phyloP scores from a whole-genome alignment of 2,113 vertebrate species.

The Carassius carassius region DNA sequence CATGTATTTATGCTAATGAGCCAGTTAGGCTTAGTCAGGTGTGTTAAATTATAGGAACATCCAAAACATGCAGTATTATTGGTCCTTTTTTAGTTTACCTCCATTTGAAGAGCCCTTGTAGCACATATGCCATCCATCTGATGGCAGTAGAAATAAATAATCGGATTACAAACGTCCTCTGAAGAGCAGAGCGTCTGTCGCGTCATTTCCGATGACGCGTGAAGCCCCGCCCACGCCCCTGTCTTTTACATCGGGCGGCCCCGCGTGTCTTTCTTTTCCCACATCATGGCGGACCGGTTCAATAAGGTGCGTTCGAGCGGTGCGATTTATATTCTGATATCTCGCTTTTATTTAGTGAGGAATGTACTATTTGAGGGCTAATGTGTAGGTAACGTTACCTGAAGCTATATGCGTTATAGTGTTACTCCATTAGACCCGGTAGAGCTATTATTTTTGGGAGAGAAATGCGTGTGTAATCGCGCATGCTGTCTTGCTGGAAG shows the following conservation, averaged over 20 bases:
- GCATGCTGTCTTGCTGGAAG: neutral
- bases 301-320: conserved; percentile 73
- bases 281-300: conserved; percentile 84
- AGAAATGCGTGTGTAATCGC: neutral
- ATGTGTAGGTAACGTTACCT: neutral
- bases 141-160: conserved; percentile 16
- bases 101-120: neutral
- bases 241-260: conserved; percentile 84
- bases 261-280: conserved; percentile 84
- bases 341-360: conserved; percentile 12
- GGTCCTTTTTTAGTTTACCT: no score
- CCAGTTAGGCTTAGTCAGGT: neutral
- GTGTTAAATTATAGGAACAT: neutral
- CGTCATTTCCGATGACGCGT: conserved; percentile 64
- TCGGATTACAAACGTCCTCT: neutral
- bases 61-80: neutral
- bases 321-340: conserved; percentile 11
- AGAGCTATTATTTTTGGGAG: neutral
- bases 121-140: neutral
- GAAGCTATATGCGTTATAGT: neutral
- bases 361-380: neutral
- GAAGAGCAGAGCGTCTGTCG: neutral
- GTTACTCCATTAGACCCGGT: neutral
- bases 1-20: neutral
- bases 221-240: conserved; percentile 73